Percentiles rank a stretch among this genome's conserved stretches.
Evolutionary conservation across 1,140 invertebrate species (phyloP).

Genomic region (Drosophila cardini): DNA sequence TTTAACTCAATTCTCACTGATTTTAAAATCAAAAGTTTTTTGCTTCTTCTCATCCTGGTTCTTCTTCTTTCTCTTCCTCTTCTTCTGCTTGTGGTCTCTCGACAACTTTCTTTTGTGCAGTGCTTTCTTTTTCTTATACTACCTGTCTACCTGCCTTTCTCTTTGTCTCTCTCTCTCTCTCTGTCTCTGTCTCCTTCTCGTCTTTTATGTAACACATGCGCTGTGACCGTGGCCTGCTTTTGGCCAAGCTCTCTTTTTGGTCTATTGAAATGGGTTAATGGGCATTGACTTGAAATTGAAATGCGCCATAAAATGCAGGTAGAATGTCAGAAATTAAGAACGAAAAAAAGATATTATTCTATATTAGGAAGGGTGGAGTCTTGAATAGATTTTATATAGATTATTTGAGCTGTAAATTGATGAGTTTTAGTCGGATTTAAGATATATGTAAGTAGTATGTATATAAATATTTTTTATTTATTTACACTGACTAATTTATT

Average conservation of each 20-base stretch:
- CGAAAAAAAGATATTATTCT: neutral
- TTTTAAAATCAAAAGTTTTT: slow-evolving; percentile 75
- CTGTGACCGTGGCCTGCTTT: slow-evolving; percentile 71
- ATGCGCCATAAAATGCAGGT: slow-evolving; percentile 8
- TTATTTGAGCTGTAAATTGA: too few relatives aligned
- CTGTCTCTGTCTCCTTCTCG: too few relatives aligned
- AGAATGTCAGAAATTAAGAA: neutral
- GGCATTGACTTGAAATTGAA: slow-evolving; percentile 33
- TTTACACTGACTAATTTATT: too few relatives aligned
- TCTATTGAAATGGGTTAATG: slow-evolving; percentile 76
- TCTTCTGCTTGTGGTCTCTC: slow-evolving; percentile 17
- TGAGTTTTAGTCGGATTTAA: too few relatives aligned
- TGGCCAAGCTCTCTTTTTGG: slow-evolving; percentile 47
- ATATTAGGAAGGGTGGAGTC: too few relatives aligned
- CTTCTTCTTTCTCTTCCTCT: neutral
- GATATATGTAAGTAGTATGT: too few relatives aligned
- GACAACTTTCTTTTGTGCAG: slow-evolving; percentile 44
- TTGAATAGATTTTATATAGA: too few relatives aligned
- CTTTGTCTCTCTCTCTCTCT: neutral
- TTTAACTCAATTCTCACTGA: slow-evolving; percentile 50
- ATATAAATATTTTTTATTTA: too few relatives aligned
- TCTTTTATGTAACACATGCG: slow-evolving; percentile 60
- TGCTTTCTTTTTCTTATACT: slow-evolving; percentile 48
- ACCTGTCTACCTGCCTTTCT: neutral
- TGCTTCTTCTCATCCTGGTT: neutral